Evolutionary conservation across 2,888 invertebrate genomes (phyloP).

Genomic region (Pyrrhosoma nymphula): DNA sequence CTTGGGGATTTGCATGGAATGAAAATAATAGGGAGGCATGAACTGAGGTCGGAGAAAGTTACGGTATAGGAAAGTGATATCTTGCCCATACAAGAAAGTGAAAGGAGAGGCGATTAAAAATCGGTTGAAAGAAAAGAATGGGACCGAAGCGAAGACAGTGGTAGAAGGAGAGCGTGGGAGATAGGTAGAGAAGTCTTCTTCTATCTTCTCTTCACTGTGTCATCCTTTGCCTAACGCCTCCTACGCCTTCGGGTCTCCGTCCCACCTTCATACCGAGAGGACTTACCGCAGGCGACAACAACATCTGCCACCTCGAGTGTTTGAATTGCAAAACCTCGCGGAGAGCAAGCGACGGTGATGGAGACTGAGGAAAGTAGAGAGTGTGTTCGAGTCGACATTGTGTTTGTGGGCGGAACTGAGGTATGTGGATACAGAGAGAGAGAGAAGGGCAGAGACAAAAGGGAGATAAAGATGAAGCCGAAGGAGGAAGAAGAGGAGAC

Average conservation of each 20-base stretch:
- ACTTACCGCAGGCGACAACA: constrained; percentile 60
- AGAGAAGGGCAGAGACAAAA: too few relatives aligned
- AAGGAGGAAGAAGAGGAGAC: neutral
- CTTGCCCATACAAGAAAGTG: too few relatives aligned
- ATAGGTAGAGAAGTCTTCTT: neutral
- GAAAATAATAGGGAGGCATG: neutral
- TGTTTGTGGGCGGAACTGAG: neutral
- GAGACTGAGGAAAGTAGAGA: neutral
- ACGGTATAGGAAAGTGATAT: neutral
- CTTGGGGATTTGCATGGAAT: neutral
- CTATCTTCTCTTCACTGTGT: neutral
- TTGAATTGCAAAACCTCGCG: constrained; percentile 58
- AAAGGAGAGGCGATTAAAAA: too few relatives aligned
- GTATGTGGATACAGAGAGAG: neutral
- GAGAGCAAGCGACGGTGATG: constrained; percentile 28
- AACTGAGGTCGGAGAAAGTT: neutral
- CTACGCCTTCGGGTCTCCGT: neutral
- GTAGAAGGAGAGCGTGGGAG: neutral
- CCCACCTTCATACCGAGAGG: constrained; percentile 3
- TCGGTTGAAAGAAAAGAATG: too few relatives aligned
- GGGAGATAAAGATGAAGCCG: too few relatives aligned
- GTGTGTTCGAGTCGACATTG: neutral
- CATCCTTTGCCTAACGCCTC: neutral
- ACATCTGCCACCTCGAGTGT: constrained; percentile 54
- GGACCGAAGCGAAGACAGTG: neutral